phyloP scores from a whole-genome alignment of 2,797 vertebrate genomes.

The Microchirus variegatus region DNA sequence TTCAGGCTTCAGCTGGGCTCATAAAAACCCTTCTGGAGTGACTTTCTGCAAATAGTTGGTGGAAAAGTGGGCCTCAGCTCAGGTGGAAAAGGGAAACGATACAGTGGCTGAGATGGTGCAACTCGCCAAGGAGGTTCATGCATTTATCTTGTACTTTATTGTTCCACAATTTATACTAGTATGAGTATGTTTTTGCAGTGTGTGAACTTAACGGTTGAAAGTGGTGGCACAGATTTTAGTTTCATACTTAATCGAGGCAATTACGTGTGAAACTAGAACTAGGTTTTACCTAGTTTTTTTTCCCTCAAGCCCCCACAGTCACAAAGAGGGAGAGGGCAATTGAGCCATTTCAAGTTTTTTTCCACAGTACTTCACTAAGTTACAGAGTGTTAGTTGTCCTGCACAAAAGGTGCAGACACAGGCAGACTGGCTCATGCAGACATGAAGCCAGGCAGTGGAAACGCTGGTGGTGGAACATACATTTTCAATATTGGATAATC shows the following conservation, averaged over 20 bases:
- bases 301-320: no score
- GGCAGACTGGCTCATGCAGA: no score
- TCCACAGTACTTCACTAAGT: no score
- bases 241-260: not conserved
- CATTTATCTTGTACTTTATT: slow-evolving; percentile 15
- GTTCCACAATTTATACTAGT: slow-evolving; percentile 12
- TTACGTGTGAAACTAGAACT: not conserved
- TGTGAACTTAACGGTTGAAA: not conserved
- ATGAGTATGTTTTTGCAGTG: not conserved
- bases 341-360: no score
- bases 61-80: slow-evolving; percentile 44
- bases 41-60: slow-evolving; percentile 37
- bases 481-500: no score
- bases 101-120: slow-evolving; percentile 13
- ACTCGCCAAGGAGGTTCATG: slow-evolving; percentile 30
- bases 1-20: slow-evolving; percentile 42
- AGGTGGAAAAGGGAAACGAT: slow-evolving; percentile 48
- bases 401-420: no score
- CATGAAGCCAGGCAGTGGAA: no score
- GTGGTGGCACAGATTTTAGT: not conserved
- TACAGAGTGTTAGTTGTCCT: no score
- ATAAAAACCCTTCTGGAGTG: slow-evolving; percentile 47
- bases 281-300: no score
- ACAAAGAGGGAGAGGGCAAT: no score
- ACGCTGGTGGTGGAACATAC: no score